Evolutionary conservation across 1,140 invertebrate species (phyloP), one percentile per base, ranked within the genome.

Genomic region (Drosophila lacteicornis): DNA sequence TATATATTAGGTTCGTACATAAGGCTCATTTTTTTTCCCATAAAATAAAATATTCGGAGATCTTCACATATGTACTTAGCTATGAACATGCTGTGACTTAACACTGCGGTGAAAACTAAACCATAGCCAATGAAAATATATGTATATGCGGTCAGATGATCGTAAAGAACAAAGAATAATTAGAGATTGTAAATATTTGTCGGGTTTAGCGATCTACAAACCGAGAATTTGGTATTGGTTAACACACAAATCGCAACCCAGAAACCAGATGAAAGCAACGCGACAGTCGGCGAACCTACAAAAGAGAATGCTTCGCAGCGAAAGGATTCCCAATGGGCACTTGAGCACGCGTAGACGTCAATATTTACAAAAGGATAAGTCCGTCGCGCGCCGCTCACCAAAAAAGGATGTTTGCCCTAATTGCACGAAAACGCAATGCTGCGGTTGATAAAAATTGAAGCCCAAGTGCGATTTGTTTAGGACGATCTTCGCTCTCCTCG

Each of bases 361-460:
- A 90, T 88, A 90, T 88, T 90, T 74, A 83, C 81, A 59, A 40
- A 88, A 91, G 85, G 85, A 88, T 90, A 88, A 81, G 75, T 17
- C 5, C 45, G 70, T 56, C 68, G 67, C 71, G 68, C 82, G 42
- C 27, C 60, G 68, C 49, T 63, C 25, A 78, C 53, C 55, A 51
- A 59, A 53, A 84, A 85, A 90, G 86, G 86, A 85, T 90, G 85
- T 88, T 88, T 88, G 75, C 77, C 67, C 85, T 85, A 82, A 79
- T 82, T 88, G 67, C 57, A 71, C 46, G 61, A 82, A 66, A 71
- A 62, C 66, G 49, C 78, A 85, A 75, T 43, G 49, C 66, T 86
- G 82, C 62, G 82, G 82, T 86, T 86, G 83, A 87, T 86, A 84
- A 87, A 56, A 79, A 78, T 58, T 22, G 22, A 68, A 67, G 62